Evolutionary conservation across 1,140 invertebrate genomes (phyloP).

Genomic region (Diabrotica undecimpunctata): DNA sequence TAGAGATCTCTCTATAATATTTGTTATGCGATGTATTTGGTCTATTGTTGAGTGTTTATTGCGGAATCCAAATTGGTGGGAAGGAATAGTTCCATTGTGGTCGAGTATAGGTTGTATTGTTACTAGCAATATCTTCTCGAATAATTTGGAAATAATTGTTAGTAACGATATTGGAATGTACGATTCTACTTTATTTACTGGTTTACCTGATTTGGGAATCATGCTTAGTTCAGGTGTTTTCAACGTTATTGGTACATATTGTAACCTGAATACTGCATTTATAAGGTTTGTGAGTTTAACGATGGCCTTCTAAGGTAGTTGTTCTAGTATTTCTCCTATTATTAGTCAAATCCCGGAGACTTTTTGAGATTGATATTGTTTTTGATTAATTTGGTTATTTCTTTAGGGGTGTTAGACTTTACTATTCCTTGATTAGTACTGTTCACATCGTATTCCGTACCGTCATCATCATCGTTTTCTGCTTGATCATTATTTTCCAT

Average conservation of each 20-base stretch:
- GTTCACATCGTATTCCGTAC: not conserved
- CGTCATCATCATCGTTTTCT: not conserved
- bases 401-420: too few species aligned
- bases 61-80: not conserved
- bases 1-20: not conserved
- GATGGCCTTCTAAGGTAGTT: not conserved
- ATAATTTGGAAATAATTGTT: too few species aligned
- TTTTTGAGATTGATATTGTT: not conserved
- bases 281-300: not conserved
- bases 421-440: not conserved
- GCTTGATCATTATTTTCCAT: not conserved
- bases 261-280: too few species aligned
- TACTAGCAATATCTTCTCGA: too few species aligned
- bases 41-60: too few species aligned
- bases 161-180: not conserved
- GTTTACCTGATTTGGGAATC: not conserved
- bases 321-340: not conserved
- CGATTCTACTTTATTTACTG: not conserved
- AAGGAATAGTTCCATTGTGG: not conserved
- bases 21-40: too few species aligned
- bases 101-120: too few species aligned
- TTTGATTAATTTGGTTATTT: not conserved
- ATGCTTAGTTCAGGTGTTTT: not conserved
- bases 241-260: not conserved
- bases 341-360: not conserved